These are phyloP conservation scores for Anabacerthia variegaticeps DNA, from an alignment of 2,797 vertebrate species.

Conservation along the genomic window DNA sequence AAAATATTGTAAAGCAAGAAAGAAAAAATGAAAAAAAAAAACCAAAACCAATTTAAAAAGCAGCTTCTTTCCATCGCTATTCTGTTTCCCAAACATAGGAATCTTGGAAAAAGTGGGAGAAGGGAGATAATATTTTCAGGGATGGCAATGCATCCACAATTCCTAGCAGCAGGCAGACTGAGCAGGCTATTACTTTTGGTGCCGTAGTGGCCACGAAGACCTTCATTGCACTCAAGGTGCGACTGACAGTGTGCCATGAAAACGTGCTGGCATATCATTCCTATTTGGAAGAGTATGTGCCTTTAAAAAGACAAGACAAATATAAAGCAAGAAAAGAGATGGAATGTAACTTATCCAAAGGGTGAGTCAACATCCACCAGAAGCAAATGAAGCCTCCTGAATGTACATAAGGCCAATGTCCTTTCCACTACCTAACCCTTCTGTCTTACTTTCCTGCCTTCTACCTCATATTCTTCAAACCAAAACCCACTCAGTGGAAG, in stretches of 20 bases:
- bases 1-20: background rate
- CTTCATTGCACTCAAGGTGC: background rate
- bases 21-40: background rate
- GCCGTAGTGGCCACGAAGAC: background rate
- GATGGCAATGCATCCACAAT: background rate
- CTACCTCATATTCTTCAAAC: background rate
- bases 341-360: background rate
- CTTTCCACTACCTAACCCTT: background rate
- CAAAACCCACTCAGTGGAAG: background rate
- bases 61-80: background rate
- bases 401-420: accelerated
- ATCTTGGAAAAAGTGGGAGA: background rate
- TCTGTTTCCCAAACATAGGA: background rate
- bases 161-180: background rate
- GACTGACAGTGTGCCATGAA: background rate
- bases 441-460: background rate
- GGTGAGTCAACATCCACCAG: background rate
- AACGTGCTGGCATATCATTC: background rate
- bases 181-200: background rate
- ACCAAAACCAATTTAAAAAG: accelerated
- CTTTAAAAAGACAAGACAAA: background rate
- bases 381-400: background rate
- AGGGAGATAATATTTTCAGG: background rate
- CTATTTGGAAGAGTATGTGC: background rate
- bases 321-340: background rate